Percentiles rank a stretch among this genome's conserved stretches.
Conservation (phyloP, 2,888 invertebrate genomes). For the Isoperla grammatica region DNA sequence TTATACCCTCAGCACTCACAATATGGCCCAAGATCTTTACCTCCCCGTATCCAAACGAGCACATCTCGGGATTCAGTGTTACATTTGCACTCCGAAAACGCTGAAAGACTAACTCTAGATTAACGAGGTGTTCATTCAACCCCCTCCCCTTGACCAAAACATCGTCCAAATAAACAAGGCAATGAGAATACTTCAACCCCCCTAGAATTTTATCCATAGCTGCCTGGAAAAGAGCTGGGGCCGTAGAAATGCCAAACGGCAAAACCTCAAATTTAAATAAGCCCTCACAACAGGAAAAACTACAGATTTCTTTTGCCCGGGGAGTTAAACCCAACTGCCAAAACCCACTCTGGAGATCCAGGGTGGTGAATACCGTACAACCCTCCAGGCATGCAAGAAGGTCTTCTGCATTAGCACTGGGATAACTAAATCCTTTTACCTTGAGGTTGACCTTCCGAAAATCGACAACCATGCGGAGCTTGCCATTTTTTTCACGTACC, state of each 20-base stretch:
- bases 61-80: conserved; percentile 1
- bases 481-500: background rate
- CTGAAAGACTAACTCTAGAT: background rate
- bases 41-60: background rate
- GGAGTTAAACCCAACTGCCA: background rate
- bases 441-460: background rate
- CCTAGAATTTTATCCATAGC: background rate
- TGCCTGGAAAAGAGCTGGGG: background rate
- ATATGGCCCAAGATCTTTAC: background rate
- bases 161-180: background rate
- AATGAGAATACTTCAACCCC: background rate
- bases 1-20: background rate
- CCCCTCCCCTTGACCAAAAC: background rate
- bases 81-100: background rate
- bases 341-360: background rate
- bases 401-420: background rate
- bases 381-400: background rate
- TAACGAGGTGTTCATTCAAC: background rate
- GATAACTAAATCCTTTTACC: background rate
- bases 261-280: background rate
- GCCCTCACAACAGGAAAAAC: background rate
- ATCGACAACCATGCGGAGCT: background rate
- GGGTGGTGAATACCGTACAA: background rate
- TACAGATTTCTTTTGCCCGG: background rate
- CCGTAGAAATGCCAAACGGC: background rate